phyloP scores from a whole-genome alignment of 2,113 vertebrate species.

The Formicarius rufipectus region DNA sequence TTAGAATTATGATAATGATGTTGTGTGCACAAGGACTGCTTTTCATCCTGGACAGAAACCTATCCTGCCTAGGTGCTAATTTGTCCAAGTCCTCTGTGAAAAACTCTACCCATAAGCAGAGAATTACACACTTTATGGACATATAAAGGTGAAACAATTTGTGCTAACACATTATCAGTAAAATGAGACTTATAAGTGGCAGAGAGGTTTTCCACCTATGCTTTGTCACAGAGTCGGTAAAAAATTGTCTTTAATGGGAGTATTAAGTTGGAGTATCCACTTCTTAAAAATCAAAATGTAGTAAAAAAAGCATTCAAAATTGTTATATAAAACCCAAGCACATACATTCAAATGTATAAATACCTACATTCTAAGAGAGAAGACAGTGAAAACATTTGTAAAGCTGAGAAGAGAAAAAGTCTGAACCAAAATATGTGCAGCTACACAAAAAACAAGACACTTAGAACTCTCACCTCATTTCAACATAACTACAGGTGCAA shows the following conservation, averaged over 20 bases:
- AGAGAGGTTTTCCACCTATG: not conserved
- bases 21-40: not conserved
- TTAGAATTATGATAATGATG: not conserved
- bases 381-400: not conserved
- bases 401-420: not conserved
- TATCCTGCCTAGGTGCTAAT: not conserved
- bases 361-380: not conserved
- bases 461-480: not conserved
- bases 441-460: not conserved
- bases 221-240: not conserved
- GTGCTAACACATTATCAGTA: not conserved
- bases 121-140: not conserved
- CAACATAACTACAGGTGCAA: not conserved
- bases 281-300: not conserved
- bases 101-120: not conserved
- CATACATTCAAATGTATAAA: not conserved
- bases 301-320: not conserved
- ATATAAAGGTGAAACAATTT: not conserved
- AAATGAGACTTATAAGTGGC: not conserved
- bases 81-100: not conserved
- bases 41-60: not conserved
- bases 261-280: not conserved
- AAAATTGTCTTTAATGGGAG: not conserved
- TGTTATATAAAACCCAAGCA: not conserved
- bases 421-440: not conserved